Evolutionary conservation across 2,888 invertebrate genomes (phyloP).

Genomic region (Melikaiella ostensackeni): DNA sequence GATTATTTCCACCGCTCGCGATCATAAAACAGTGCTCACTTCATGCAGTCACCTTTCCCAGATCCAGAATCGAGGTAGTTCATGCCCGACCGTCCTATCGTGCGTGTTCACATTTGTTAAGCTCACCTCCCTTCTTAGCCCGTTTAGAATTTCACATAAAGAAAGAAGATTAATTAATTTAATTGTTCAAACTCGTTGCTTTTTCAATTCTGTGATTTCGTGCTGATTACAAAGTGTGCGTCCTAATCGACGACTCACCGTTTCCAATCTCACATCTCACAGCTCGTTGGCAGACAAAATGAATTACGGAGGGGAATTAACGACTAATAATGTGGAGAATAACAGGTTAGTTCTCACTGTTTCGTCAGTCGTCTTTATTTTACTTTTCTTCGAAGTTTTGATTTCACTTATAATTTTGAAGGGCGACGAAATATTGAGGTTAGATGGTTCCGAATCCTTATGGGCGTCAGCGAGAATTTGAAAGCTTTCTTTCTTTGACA

Average conservation of each 20-base stretch:
- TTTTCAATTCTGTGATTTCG: slow-evolving; percentile 1
- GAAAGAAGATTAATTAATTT: neutral
- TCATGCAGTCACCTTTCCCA: slow-evolving; percentile 49
- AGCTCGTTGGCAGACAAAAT: slow-evolving; percentile 6
- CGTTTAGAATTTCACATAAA: neutral
- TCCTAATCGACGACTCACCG: neutral
- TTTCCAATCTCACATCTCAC: neutral
- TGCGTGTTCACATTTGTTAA: neutral
- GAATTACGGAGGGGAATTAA: slow-evolving; percentile 41
- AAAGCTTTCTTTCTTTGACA: neutral
- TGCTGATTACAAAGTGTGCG: slow-evolving; percentile 16
- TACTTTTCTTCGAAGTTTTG: neutral
- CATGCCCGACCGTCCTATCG: slow-evolving; percentile 45
- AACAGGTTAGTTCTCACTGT: slow-evolving; percentile 27
- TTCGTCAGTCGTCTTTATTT: slow-evolving; percentile 1
- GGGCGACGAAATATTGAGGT: slow-evolving; percentile 3
- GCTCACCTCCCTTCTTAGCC: neutral
- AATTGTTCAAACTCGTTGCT: neutral
- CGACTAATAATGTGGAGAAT: slow-evolving; percentile 40
- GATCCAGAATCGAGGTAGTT: slow-evolving; percentile 46
- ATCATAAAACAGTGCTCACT: slow-evolving; percentile 44
- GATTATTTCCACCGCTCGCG: neutral
- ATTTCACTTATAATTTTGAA: neutral
- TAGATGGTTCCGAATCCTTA: neutral
- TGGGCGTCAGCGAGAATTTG: slow-evolving; percentile 20